phyloP scores from a whole-genome alignment of 2,888 invertebrate species.

The Calameuta idolon region DNA sequence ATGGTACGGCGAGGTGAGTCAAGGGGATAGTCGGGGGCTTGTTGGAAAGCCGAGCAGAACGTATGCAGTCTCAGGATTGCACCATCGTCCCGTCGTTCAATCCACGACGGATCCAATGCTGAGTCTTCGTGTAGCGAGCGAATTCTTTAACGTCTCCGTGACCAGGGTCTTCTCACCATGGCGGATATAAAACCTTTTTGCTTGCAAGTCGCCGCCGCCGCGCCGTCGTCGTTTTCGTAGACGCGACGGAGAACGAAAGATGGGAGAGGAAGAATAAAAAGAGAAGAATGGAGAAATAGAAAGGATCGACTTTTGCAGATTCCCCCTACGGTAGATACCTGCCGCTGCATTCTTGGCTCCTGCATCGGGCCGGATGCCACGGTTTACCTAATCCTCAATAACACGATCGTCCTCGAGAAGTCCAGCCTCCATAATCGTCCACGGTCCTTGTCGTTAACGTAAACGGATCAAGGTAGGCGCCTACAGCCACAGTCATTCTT shows the following conservation, averaged over 20 bases:
- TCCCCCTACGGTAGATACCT: constrained; percentile 46
- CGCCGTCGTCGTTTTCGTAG: background rate
- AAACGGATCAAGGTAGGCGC: background rate
- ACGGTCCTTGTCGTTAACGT: background rate
- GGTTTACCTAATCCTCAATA: background rate
- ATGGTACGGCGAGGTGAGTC: background rate
- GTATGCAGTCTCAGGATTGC: background rate
- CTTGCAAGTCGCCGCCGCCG: background rate
- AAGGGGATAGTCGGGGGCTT: background rate
- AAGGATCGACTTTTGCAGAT: constrained; percentile 40
- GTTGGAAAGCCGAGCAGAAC: background rate
- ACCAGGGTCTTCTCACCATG: background rate
- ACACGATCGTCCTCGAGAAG: background rate
- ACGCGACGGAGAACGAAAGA: background rate
- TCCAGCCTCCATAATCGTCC: background rate
- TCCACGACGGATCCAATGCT: background rate
- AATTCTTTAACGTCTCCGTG: background rate
- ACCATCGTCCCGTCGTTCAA: background rate
- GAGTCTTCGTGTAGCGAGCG: background rate
- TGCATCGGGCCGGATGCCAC: constrained; percentile 47
- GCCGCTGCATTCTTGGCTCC: constrained; percentile 45
- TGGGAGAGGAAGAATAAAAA: background rate
- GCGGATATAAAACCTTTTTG: background rate
- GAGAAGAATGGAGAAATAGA: background rate
- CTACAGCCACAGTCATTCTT: background rate